phyloP scores from a whole-genome alignment of 2,888 invertebrate genomes.

The Bimastos eiseni region DNA sequence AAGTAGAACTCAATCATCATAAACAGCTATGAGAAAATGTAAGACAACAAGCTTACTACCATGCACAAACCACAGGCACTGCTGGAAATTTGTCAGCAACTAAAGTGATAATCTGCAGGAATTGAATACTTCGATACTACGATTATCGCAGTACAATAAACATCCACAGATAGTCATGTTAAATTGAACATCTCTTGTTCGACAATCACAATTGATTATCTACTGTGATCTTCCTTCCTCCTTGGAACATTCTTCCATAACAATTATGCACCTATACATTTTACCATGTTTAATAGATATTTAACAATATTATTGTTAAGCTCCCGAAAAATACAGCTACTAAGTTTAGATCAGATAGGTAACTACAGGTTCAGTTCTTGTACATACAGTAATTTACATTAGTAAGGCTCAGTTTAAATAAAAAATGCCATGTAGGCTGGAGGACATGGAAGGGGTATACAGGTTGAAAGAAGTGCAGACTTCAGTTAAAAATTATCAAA shows the following conservation, averaged over 20 bases:
- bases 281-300: too few species aligned
- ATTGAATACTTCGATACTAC: background rate
- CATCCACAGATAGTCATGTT: background rate
- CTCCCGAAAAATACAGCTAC: too few species aligned
- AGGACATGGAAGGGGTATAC: background rate
- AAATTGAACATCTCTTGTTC: background rate
- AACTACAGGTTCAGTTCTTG: too few species aligned
- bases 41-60: background rate
- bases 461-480: background rate
- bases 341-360: too few species aligned
- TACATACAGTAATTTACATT: background rate
- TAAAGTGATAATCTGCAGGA: background rate
- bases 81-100: background rate
- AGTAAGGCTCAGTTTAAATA: background rate
- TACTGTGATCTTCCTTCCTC: too few species aligned
- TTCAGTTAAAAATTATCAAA: background rate
- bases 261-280: too few species aligned
- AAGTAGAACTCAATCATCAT: background rate
- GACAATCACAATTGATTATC: background rate
- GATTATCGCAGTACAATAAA: background rate
- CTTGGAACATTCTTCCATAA: too few species aligned
- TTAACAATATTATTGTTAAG: too few species aligned
- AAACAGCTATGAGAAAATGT: background rate
- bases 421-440: background rate
- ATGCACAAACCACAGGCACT: background rate